These are phyloP conservation scores for Emydoidea blandingii DNA, from an alignment of 2,797 vertebrate genomes.

Conservation along the genomic window DNA sequence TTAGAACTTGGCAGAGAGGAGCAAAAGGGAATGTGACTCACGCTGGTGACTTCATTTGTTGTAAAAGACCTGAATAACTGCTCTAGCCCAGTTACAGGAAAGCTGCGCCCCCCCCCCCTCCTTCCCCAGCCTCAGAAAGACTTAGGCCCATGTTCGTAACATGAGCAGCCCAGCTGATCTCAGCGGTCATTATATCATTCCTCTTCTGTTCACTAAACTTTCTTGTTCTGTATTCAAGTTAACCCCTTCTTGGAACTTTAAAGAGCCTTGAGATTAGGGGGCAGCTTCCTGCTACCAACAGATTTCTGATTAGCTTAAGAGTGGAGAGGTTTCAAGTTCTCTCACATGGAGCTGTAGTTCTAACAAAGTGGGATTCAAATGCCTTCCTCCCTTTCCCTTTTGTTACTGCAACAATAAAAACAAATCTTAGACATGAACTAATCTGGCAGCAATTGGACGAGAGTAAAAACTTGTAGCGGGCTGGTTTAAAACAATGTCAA, in stretches of 20 bases:
- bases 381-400: not conserved
- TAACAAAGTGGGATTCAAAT: not conserved
- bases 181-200: conserved; percentile 5
- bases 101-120: conserved; percentile 39
- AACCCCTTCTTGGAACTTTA: not conserved
- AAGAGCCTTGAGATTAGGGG: not conserved
- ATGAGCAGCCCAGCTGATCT: conserved; percentile 20
- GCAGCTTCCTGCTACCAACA: not conserved
- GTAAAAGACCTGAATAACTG: conserved; percentile 72
- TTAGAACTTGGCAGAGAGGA: conserved; percentile 68
- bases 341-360: not conserved
- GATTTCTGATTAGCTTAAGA: not conserved
- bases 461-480: not conserved
- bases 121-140: conserved; percentile 19
- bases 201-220: not conserved
- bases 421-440: not conserved
- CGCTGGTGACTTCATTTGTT: conserved; percentile 68
- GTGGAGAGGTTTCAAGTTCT: not conserved
- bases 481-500: not conserved
- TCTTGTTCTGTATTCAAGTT: conserved; percentile 1
- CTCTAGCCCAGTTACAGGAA: conserved; percentile 71
- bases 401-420: not conserved
- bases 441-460: not conserved
- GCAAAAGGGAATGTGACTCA: conserved; percentile 73
- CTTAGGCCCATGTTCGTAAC: conserved; percentile 13